Evolutionary conservation across 2,113 vertebrate genomes (phyloP).

Genomic region (Cheilinus undulatus): DNA sequence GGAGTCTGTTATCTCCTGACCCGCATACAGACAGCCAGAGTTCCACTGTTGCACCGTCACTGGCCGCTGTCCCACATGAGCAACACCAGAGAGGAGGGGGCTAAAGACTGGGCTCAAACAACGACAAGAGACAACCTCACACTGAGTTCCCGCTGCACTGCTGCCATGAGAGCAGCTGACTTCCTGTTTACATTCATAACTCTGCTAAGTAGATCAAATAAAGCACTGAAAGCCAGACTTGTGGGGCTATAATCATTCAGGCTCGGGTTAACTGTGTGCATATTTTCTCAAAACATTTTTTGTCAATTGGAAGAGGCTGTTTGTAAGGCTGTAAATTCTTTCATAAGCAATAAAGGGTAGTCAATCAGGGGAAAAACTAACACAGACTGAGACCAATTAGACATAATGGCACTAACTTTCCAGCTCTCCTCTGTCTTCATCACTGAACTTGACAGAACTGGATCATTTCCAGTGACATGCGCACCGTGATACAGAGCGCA

Average conservation of each 20-base stretch:
- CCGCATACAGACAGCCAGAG: constrained; percentile 32
- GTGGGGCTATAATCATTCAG: constrained; percentile 2
- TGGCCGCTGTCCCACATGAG: constrained; percentile 46
- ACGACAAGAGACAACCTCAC: constrained; percentile 32
- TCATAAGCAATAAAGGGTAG: not conserved
- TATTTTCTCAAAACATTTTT: constrained; percentile 24
- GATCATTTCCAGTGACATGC: not conserved
- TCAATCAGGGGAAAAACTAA: constrained; percentile 1
- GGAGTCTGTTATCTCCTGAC: constrained; percentile 45
- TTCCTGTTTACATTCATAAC: constrained; percentile 57
- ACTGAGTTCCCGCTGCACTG: constrained; percentile 29
- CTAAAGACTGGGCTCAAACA: constrained; percentile 33
- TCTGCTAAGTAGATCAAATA: constrained; percentile 12
- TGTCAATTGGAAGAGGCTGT: not conserved
- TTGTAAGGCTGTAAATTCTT: constrained; percentile 3
- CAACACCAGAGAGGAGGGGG: constrained; percentile 21
- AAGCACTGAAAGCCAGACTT: not conserved
- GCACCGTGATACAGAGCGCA: not conserved
- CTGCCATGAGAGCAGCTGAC: constrained; percentile 31
- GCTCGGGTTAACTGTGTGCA: not conserved
- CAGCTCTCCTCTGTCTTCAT: not conserved
- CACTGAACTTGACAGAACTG: constrained; percentile 3
- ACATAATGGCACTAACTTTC: constrained; percentile 3
- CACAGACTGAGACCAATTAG: not conserved
- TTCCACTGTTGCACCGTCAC: constrained; percentile 21